Conservation (phyloP, 2,113 vertebrate genomes). For the Neolamprologus variostigma region DNA sequence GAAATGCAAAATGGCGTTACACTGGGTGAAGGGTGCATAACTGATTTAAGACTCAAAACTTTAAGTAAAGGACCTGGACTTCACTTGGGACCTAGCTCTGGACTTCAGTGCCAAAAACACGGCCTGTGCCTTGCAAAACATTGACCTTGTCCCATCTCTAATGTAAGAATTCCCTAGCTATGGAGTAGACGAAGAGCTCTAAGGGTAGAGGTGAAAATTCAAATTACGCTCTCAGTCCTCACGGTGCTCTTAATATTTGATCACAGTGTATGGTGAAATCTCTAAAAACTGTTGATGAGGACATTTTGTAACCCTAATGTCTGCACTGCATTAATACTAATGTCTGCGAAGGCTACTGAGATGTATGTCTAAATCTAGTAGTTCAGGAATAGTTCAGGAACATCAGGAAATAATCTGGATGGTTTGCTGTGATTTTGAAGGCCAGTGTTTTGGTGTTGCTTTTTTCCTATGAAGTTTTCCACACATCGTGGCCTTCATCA, state of each 20-base stretch:
- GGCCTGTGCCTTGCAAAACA: neutral
- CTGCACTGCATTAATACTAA: conserved; percentile 18
- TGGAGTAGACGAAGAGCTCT: neutral
- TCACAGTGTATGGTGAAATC: conserved; percentile 40
- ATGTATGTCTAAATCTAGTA: neutral
- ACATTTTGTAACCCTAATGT: neutral
- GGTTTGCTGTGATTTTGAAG: neutral
- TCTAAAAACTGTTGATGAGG: conserved; percentile 23
- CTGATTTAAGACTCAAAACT: neutral
- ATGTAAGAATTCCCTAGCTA: neutral
- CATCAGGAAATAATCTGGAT: neutral
- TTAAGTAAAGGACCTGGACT: neutral
- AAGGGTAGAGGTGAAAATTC: neutral
- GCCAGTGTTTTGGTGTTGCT: neutral
- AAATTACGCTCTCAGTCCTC: neutral
- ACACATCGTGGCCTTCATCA: neutral
- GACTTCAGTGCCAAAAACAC: neutral
- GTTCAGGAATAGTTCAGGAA: neutral
- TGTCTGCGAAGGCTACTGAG: neutral
- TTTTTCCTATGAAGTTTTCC: neutral
- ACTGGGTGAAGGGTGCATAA: neutral
- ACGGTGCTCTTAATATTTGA: conserved; percentile 35
- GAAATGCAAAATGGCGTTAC: neutral
- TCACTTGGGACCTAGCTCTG: neutral
- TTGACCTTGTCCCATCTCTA: neutral